Conservation (phyloP, 2,888 invertebrate species). For the Pedicia rivosa region DNA sequence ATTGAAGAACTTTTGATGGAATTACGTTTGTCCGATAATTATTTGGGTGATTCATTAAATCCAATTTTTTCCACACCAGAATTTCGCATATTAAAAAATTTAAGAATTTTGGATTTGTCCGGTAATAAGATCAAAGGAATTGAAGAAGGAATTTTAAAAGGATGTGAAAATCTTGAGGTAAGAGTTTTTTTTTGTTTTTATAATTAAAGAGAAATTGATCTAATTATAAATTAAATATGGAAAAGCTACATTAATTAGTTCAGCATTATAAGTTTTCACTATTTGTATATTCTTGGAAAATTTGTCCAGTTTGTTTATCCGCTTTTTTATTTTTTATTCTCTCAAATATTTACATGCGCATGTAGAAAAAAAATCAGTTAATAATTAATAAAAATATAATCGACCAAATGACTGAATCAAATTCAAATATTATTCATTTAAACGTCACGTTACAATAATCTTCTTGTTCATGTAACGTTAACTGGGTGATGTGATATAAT, state of each 20-base stretch:
- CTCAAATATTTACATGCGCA: too few species aligned
- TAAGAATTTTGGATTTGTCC: conserved; percentile 61
- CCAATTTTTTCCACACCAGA: conserved; percentile 81
- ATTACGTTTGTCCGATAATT: conserved; percentile 58
- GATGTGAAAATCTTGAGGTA: conserved; percentile 60
- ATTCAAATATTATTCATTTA: background rate
- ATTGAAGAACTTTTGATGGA: conserved; percentile 44
- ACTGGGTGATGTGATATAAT: too few species aligned
- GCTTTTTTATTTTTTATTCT: too few species aligned
- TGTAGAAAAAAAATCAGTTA: too few species aligned
- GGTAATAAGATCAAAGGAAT: conserved; percentile 67
- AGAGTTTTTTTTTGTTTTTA: conserved; percentile 11
- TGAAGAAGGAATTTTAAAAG: conserved; percentile 75
- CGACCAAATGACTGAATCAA: too few species aligned
- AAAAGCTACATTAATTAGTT: background rate
- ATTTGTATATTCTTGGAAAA: too few species aligned
- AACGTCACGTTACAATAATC: conserved; percentile 3
- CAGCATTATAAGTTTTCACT: background rate
- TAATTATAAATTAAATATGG: too few species aligned
- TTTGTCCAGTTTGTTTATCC: too few species aligned
- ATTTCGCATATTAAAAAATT: conserved; percentile 55
- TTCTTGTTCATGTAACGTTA: conserved; percentile 1
- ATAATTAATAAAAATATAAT: too few species aligned
- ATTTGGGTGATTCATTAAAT: conserved; percentile 78
- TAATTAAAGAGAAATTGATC: too few species aligned